Percentiles rank a stretch among this genome's conserved stretches.
Evolutionary conservation across 2,113 vertebrate genomes (phyloP).

Genomic region (Abramis brama): DNA sequence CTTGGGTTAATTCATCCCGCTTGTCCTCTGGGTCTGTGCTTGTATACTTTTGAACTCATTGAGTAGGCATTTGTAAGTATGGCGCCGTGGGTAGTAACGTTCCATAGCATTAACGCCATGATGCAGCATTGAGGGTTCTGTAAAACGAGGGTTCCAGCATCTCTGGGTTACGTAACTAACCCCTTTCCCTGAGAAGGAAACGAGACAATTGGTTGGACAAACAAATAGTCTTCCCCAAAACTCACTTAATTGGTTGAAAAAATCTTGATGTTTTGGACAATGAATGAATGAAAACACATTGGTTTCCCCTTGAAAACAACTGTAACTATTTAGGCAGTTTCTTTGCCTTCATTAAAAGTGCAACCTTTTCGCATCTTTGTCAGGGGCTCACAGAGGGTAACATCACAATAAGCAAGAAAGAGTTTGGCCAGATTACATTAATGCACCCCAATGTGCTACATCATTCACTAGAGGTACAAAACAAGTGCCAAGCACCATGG

Average conservation of each 20-base stretch:
- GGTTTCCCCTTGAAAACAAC: neutral
- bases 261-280: neutral
- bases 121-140: too few relatives aligned
- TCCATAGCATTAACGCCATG: too few relatives aligned
- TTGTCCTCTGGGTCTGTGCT: too few relatives aligned
- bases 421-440: slow-evolving; percentile 78
- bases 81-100: too few relatives aligned
- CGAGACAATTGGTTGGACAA: too few relatives aligned
- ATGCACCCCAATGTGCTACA: slow-evolving; percentile 83
- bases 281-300: neutral
- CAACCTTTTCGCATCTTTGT: slow-evolving; percentile 9
- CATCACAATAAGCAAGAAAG: slow-evolving; percentile 48
- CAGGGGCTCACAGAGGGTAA: neutral
- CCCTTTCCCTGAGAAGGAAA: too few relatives aligned
- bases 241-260: neutral
- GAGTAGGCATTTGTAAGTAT: too few relatives aligned
- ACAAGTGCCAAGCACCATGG: slow-evolving; percentile 78
- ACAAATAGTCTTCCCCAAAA: neutral
- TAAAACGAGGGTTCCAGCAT: too few relatives aligned
- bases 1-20: too few relatives aligned
- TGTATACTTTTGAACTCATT: too few relatives aligned
- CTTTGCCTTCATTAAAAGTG: neutral
- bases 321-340: neutral
- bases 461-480: slow-evolving; percentile 84
- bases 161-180: too few relatives aligned